These are phyloP conservation scores for Ptychochromis oligacanthus DNA, from an alignment of 2,113 vertebrate genomes.

Conservation along the genomic window DNA sequence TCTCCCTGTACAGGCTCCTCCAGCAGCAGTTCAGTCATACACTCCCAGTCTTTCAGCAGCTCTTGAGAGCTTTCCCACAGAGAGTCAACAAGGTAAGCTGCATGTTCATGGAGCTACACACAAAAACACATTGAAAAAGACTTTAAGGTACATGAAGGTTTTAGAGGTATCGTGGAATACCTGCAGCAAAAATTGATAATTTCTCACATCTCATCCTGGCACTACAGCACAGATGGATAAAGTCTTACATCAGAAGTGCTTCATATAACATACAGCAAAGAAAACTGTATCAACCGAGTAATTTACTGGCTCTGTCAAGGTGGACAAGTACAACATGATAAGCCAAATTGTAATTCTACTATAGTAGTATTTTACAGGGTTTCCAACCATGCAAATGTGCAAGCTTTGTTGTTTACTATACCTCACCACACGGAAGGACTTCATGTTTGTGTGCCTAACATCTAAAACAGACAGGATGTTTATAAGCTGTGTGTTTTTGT, in stretches of 20 bases:
- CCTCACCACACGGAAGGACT: background rate
- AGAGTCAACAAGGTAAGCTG: slow-evolving; percentile 97
- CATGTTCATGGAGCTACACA: slow-evolving; percentile 94
- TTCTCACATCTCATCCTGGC: background rate
- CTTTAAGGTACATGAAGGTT: background rate
- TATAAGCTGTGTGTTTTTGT: background rate
- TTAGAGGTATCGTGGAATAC: background rate
- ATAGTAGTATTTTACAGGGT: no score
- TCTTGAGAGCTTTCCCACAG: slow-evolving; percentile 99
- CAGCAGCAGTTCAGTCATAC: slow-evolving; percentile 96
- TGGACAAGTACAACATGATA: no score
- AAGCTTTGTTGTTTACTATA: no score
- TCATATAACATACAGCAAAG: no score
- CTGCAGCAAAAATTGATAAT: background rate
- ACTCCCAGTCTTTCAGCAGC: slow-evolving; percentile 99
- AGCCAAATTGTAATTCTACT: no score
- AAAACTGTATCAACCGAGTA: no score
- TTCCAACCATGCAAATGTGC: no score
- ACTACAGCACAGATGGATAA: background rate
- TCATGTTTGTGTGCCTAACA: background rate
- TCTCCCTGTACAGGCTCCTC: slow-evolving; percentile 98
- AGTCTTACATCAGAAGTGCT: no score
- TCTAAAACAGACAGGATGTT: background rate
- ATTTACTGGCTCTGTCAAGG: no score
- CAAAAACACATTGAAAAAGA: background rate